These are phyloP conservation scores for Ennomos fuscantarius DNA, from an alignment of 2,888 invertebrate genomes.

Conservation along the genomic window DNA sequence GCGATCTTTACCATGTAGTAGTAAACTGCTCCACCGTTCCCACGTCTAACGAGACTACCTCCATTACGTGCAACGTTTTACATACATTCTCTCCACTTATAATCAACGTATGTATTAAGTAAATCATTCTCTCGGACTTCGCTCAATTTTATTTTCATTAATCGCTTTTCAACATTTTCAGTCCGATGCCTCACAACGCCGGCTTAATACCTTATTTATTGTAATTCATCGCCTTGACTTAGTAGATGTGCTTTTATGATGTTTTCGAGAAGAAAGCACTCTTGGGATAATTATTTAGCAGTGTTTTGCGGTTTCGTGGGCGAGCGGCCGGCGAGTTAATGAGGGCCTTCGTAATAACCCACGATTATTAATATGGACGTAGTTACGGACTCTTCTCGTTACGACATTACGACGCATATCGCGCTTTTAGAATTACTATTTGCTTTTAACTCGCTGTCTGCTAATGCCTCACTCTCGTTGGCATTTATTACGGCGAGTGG, in stretches of 20 bases:
- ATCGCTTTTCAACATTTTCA: conserved; percentile 77
- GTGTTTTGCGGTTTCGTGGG: conserved; percentile 79
- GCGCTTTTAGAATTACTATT: conserved; percentile 52
- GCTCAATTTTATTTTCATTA: conserved; percentile 80
- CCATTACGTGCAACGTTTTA: conserved; percentile 79
- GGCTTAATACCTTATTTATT: conserved; percentile 79
- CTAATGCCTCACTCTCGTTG: conserved; percentile 38
- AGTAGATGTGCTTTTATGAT: conserved; percentile 75
- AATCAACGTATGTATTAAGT: conserved; percentile 82
- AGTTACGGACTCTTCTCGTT: conserved; percentile 70
- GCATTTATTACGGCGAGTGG: conserved; percentile 38
- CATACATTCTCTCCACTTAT: conserved; percentile 78
- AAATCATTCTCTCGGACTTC: conserved; percentile 73
- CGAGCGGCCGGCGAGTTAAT: conserved; percentile 73
- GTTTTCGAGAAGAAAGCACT: conserved; percentile 80
- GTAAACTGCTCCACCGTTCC: conserved; percentile 63
- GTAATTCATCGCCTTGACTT: conserved; percentile 72
- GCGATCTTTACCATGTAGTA: conserved; percentile 73
- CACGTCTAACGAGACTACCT: conserved; percentile 82
- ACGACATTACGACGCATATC: conserved; percentile 46
- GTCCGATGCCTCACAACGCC: conserved; percentile 64
- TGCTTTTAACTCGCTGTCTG: conserved; percentile 46
- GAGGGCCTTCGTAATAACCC: conserved; percentile 76
- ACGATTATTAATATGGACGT: conserved; percentile 79
- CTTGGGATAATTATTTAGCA: conserved; percentile 79